phyloP scores from a whole-genome alignment of 1,140 invertebrate species.

The Leptinotarsa defecta region DNA sequence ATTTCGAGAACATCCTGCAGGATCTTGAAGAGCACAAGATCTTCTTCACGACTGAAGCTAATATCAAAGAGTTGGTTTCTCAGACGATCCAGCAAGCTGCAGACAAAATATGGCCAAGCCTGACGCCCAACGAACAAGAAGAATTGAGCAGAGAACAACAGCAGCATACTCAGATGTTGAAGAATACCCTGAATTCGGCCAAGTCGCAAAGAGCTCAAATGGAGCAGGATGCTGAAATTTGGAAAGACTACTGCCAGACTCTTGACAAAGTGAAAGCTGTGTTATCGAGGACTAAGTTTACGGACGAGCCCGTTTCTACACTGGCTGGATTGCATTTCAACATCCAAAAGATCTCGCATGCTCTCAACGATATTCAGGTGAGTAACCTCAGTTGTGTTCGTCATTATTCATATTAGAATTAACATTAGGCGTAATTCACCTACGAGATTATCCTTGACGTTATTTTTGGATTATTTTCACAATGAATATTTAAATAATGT shows the following conservation, averaged over 20 bases:
- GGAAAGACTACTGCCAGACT: slow-evolving; percentile 78
- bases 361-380: slow-evolving; percentile 79
- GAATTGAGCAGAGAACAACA: slow-evolving; percentile 78
- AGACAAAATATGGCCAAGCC: slow-evolving; percentile 84
- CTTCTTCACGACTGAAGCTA: slow-evolving; percentile 78
- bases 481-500: no score
- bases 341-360: slow-evolving; percentile 78
- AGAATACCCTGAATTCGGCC: slow-evolving; percentile 80
- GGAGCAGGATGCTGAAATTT: slow-evolving; percentile 77
- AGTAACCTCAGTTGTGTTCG: slow-evolving; percentile 47
- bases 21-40: slow-evolving; percentile 86
- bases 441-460: no score
- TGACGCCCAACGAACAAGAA: slow-evolving; percentile 78
- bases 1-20: slow-evolving; percentile 81
- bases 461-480: no score
- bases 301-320: slow-evolving; percentile 75
- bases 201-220: slow-evolving; percentile 75
- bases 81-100: slow-evolving; percentile 81
- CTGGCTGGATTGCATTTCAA: slow-evolving; percentile 78
- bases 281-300: slow-evolving; percentile 72
- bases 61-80: slow-evolving; percentile 78
- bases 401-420: background rate
- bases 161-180: slow-evolving; percentile 75
- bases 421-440: no score
- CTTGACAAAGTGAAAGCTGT: slow-evolving; percentile 76